These are phyloP conservation scores for Lepilemur ruficaudatus DNA, from an alignment of 2,797 vertebrate genomes.

Conservation along the genomic window DNA sequence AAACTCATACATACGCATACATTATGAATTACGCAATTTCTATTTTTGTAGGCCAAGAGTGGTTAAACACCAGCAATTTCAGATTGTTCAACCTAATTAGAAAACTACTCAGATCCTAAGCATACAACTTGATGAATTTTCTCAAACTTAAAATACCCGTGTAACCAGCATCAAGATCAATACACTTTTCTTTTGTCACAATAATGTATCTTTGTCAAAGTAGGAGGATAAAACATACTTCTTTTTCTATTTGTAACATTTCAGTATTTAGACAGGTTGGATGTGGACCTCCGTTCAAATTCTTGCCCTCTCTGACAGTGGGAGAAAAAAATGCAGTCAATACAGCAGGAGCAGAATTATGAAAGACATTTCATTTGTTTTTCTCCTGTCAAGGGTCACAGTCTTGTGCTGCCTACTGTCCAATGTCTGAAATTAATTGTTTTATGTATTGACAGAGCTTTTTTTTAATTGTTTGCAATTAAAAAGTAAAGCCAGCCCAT, in stretches of 20 bases:
- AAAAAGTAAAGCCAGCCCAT: background rate
- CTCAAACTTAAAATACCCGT: background rate
- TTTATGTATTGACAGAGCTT: background rate
- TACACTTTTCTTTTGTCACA: background rate
- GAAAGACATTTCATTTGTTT: background rate
- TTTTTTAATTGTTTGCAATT: background rate
- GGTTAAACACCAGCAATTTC: background rate
- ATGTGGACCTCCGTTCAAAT: background rate
- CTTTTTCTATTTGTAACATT: background rate
- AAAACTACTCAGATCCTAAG: background rate
- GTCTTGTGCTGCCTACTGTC: background rate
- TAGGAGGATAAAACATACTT: background rate
- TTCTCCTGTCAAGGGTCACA: background rate
- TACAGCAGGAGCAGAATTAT: background rate
- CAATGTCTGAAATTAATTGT: background rate
- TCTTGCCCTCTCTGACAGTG: background rate
- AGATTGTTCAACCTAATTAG: background rate
- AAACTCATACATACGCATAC: background rate
- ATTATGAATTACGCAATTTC: background rate
- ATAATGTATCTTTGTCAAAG: background rate
- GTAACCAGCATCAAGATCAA: background rate
- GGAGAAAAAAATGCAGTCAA: background rate
- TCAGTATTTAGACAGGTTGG: background rate
- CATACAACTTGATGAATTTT: background rate
- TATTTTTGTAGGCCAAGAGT: background rate